phyloP scores from a whole-genome alignment of 1,140 invertebrate genomes.

The Drosophila equinoxialis region DNA sequence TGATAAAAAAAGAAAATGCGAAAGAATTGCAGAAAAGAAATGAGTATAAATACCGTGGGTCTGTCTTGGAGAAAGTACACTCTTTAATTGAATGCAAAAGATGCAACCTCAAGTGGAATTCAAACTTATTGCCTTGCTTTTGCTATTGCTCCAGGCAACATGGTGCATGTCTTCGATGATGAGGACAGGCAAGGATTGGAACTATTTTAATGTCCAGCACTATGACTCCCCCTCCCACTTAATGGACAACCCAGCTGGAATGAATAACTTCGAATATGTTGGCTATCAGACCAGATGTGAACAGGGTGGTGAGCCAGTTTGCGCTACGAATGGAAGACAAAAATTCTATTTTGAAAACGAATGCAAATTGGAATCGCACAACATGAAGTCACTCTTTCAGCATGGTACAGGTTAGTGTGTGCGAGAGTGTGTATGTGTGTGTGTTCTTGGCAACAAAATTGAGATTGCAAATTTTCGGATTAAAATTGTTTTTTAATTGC shows the following conservation, averaged over 20 bases:
- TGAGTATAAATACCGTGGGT: not conserved
- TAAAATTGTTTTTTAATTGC: too few relatives aligned
- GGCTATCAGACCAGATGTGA: slow-evolving; percentile 61
- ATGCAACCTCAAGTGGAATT: slow-evolving; percentile 3
- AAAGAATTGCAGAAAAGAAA: not conserved
- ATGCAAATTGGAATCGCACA: slow-evolving; percentile 61
- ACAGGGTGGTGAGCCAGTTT: slow-evolving; percentile 53
- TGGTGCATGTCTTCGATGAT: not conserved
- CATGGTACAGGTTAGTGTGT: slow-evolving; percentile 53
- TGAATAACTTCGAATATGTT: slow-evolving; percentile 49
- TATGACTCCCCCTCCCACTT: not conserved
- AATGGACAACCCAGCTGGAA: not conserved
- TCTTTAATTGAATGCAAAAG: not conserved
- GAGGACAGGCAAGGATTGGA: not conserved
- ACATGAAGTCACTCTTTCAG: slow-evolving; percentile 62
- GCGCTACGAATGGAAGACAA: slow-evolving; percentile 55
- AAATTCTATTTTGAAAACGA: slow-evolving; percentile 61
- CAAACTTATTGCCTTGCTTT: not conserved
- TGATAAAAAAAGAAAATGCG: not conserved
- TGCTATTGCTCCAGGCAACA: not conserved
- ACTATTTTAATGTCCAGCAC: not conserved
- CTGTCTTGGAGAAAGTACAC: not conserved
- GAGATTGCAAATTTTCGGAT: too few relatives aligned
- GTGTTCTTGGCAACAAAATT: too few relatives aligned
- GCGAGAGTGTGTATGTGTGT: too few relatives aligned